phyloP scores from a whole-genome alignment of 1,140 invertebrate genomes.

The Saxidomus purpurata region DNA sequence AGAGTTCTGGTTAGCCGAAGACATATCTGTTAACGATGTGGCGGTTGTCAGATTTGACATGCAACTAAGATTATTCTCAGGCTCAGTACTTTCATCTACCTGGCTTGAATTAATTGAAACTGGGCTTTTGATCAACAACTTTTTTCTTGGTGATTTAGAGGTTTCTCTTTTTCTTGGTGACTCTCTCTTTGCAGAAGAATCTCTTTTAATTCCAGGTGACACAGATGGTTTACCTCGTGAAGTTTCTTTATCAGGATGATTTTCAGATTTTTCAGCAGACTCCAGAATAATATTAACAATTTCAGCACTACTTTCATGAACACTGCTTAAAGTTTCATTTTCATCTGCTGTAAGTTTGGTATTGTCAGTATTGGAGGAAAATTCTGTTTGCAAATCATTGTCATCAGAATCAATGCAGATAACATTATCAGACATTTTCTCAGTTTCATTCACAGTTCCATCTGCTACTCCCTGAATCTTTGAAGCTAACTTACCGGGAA shows the following conservation, averaged over 20 bases:
- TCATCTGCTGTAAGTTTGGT: not conserved
- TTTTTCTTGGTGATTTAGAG: not conserved
- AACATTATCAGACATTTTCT: not conserved
- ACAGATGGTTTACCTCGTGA: not conserved
- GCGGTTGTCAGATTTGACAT: not conserved
- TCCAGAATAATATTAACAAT: not conserved
- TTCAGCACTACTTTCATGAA: conserved; percentile 21
- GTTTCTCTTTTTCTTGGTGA: not conserved
- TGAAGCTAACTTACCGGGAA: no score
- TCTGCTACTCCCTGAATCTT: not conserved
- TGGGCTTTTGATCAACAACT: not conserved
- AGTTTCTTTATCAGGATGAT: no score
- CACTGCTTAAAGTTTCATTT: not conserved
- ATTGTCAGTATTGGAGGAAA: not conserved
- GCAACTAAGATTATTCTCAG: not conserved
- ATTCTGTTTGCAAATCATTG: not conserved
- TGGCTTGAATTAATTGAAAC: not conserved
- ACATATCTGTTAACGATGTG: not conserved
- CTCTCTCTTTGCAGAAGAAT: not conserved
- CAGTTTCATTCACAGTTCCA: not conserved
- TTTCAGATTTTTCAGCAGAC: not conserved
- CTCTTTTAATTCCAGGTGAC: not conserved
- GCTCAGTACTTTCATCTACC: not conserved
- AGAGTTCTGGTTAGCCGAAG: not conserved
- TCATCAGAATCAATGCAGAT: not conserved